Conservation (phyloP, 92 coral and sea anemone species). For the Porites rus region DNA sequence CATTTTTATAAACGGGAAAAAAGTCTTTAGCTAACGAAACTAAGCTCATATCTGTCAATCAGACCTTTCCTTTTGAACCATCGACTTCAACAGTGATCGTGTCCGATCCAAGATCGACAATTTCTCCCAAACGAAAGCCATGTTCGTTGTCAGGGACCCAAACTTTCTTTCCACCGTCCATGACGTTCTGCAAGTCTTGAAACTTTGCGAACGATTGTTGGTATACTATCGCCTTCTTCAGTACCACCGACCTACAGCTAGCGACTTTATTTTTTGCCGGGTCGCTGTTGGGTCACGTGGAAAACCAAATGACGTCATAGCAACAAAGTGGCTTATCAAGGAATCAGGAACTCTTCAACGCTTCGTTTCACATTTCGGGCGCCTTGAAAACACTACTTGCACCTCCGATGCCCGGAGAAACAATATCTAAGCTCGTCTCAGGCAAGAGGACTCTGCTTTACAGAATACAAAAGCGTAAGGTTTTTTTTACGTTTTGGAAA, state of each 20-base stretch:
- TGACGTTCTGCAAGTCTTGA: conserved; percentile 13
- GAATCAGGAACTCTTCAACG: too few relatives aligned
- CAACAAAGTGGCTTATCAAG: neutral
- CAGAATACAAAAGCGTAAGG: too few relatives aligned
- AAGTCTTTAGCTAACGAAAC: conserved; percentile 5
- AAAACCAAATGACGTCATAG: conserved; percentile 51
- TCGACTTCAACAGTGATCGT: conserved; percentile 87
- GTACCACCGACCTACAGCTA: conserved; percentile 8
- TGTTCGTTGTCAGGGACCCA: conserved; percentile 98
- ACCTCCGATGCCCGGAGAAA: too few relatives aligned
- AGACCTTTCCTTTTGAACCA: conserved; percentile 74
- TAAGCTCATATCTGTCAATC: neutral
- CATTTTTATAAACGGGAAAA: neutral
- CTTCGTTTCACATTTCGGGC: too few relatives aligned
- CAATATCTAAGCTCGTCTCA: too few relatives aligned
- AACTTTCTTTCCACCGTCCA: conserved; percentile 87
- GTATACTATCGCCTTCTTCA: neutral
- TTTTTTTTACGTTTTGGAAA: too few relatives aligned
- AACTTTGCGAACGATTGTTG: conserved; percentile 3
- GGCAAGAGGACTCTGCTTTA: too few relatives aligned
- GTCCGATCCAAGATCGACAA: conserved; percentile 92
- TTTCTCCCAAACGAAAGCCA: conserved; percentile 93
- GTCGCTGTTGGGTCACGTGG: conserved; percentile 53
- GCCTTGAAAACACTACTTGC: too few relatives aligned
- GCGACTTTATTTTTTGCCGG: conserved; percentile 60